These are phyloP conservation scores for Phania funesta DNA, from an alignment of 2,888 invertebrate genomes.

Conservation along the genomic window DNA sequence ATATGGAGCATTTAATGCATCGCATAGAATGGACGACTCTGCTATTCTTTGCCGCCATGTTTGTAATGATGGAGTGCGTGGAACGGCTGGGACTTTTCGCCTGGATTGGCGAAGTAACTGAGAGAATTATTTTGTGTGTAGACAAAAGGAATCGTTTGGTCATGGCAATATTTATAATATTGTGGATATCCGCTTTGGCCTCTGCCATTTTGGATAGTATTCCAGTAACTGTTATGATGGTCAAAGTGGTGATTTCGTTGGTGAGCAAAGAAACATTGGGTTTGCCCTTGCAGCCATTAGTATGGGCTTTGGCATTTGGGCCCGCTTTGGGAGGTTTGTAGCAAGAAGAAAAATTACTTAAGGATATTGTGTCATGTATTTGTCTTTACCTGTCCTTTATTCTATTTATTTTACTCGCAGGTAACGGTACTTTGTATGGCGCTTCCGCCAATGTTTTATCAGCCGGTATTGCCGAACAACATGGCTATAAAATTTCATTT, in stretches of 20 bases:
- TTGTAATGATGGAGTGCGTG: conserved; percentile 83
- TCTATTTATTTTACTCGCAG: conserved; percentile 79
- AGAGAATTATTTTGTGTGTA: conserved; percentile 84
- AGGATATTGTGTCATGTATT: background rate
- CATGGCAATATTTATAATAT: conserved; percentile 88
- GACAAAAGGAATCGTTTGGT: conserved; percentile 84
- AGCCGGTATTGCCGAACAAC: conserved; percentile 94
- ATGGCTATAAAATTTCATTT: conserved; percentile 93
- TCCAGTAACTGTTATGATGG: conserved; percentile 95
- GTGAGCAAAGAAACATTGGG: conserved; percentile 85
- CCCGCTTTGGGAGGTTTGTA: conserved; percentile 89
- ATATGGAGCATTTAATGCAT: conserved; percentile 79
- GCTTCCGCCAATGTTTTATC: conserved; percentile 95
- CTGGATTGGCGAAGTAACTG: conserved; percentile 89
- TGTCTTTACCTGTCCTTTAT: background rate
- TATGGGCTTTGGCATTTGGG: conserved; percentile 93
- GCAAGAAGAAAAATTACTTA: background rate
- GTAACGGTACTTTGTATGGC: conserved; percentile 94
- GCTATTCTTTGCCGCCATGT: conserved; percentile 80
- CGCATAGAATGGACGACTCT: conserved; percentile 80
- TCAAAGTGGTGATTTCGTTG: conserved; percentile 87
- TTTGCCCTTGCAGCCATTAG: conserved; percentile 89
- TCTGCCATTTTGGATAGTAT: conserved; percentile 96
- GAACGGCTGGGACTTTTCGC: conserved; percentile 89
- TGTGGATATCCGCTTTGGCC: conserved; percentile 93